Percentiles rank a stretch among this genome's conserved stretches.
phyloP scores from a whole-genome alignment of 53 echinoderm and acorn worm species.

The Holothuria scabra region DNA sequence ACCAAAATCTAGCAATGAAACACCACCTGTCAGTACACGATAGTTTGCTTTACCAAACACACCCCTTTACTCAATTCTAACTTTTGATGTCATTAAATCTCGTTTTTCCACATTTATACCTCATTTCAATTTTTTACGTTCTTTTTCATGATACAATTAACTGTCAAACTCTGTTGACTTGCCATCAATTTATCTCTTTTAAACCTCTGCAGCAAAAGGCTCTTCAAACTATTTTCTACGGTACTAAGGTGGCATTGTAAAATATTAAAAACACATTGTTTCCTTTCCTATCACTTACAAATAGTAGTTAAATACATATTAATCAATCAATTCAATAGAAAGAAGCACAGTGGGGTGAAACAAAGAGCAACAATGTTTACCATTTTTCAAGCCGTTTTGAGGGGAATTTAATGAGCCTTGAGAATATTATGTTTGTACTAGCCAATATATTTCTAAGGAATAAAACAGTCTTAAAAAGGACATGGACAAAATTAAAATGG shows the following conservation, averaged over 20 bases:
- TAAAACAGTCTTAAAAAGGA: too few relatives aligned
- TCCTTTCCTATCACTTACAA: neutral
- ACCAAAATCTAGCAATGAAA: neutral
- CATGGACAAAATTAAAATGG: too few relatives aligned
- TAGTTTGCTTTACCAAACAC: constrained; percentile 31
- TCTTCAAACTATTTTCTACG: constrained; percentile 25
- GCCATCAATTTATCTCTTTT: constrained; percentile 36
- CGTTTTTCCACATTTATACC: constrained; percentile 28
- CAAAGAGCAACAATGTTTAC: neutral
- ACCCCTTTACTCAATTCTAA: constrained; percentile 31
- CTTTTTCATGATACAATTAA: constrained; percentile 37
- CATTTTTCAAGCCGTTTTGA: neutral
- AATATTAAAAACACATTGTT: constrained; percentile 34
- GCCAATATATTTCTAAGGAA: neutral
- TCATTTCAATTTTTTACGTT: constrained; percentile 9
- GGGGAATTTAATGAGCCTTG: neutral
- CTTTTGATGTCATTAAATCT: constrained; percentile 47
- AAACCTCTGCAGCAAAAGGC: neutral
- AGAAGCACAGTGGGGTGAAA: neutral
- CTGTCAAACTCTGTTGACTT: constrained; percentile 34
- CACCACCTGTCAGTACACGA: constrained; percentile 6
- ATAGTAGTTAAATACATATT: neutral
- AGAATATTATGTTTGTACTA: constrained; percentile 1
- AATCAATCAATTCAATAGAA: neutral
- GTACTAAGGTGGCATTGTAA: neutral